A percentile compares a stretch with the other conserved stretches of the same genome.
These are phyloP conservation scores for Galaxias olidus DNA, from an alignment of 2,797 vertebrate species.

Conservation along the genomic window DNA sequence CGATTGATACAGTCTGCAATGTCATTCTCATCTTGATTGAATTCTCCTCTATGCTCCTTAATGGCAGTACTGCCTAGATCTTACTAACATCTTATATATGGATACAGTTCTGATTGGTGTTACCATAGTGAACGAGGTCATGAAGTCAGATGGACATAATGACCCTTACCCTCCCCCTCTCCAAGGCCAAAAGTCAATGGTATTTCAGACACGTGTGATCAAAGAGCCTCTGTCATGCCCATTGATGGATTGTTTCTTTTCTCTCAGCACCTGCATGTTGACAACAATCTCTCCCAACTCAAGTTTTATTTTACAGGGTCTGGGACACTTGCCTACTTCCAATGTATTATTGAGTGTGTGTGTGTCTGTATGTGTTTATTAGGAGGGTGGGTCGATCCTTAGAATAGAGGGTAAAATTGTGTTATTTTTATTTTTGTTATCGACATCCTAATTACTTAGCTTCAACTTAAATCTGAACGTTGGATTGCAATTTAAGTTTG, in stretches of 20 bases:
- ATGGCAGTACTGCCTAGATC: conserved; percentile 22
- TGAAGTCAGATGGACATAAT: conserved; percentile 47
- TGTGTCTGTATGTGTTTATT: neutral
- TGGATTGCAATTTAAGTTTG: too few relatives aligned
- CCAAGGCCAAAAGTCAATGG: conserved; percentile 64
- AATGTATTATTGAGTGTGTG: neutral
- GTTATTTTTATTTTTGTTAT: conserved; percentile 14
- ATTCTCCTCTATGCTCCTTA: conserved; percentile 39
- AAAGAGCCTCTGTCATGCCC: conserved; percentile 65
- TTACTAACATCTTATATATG: conserved; percentile 23
- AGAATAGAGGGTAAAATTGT: neutral
- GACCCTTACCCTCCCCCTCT: conserved; percentile 36
- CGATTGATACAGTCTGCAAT: conserved; percentile 78
- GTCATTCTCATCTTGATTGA: conserved; percentile 66
- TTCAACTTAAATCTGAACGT: conserved; percentile 20
- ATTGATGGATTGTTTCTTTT: conserved; percentile 52
- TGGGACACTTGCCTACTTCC: conserved; percentile 6
- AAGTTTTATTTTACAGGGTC: conserved; percentile 44
- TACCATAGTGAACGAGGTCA: conserved; percentile 27
- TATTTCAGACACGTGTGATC: conserved; percentile 76
- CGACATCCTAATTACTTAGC: conserved; percentile 34
- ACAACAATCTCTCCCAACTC: conserved; percentile 27
- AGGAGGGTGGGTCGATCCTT: neutral
- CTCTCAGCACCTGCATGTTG: conserved; percentile 67
- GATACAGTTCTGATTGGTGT: conserved; percentile 32